Evolutionary conservation across 2,888 invertebrate species (phyloP).

Genomic region (Anthoptus insignis): DNA sequence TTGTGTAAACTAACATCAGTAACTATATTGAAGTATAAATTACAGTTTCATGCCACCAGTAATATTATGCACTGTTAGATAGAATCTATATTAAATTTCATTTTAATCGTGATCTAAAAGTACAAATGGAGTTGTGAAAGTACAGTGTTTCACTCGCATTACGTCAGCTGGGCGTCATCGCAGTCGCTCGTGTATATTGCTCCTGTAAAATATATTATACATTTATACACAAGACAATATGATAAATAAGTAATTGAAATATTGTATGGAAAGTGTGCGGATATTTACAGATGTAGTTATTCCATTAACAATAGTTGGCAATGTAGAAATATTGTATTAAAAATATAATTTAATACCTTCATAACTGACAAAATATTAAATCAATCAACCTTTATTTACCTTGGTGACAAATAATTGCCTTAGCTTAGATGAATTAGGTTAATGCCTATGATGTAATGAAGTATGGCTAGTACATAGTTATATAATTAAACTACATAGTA

Average conservation of each 20-base stretch:
- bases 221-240: slow-evolving; percentile 19
- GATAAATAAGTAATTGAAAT: slow-evolving; percentile 16
- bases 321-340: slow-evolving; percentile 7
- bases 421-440: too few relatives aligned
- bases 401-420: too few relatives aligned
- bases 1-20: slow-evolving; percentile 54
- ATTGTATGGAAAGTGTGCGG: not conserved
- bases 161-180: slow-evolving; percentile 9
- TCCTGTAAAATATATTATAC: slow-evolving; percentile 25
- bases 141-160: slow-evolving; percentile 49
- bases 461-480: too few relatives aligned
- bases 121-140: slow-evolving; percentile 74
- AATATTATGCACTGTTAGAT: slow-evolving; percentile 27
- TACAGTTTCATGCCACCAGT: too few relatives aligned
- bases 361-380: too few relatives aligned
- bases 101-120: slow-evolving; percentile 76
- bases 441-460: too few relatives aligned
- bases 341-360: too few relatives aligned
- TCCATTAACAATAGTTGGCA: not conserved
- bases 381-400: too few relatives aligned
- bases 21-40: too few relatives aligned
- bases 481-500: slow-evolving; percentile 68
- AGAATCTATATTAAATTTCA: slow-evolving; percentile 60
- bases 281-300: slow-evolving; percentile 15
- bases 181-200: slow-evolving; percentile 23